Evolutionary conservation across 2,113 vertebrate genomes (phyloP), one percentile per base, ranked within the genome.

Genomic region (Crotalus viridis): DNA sequence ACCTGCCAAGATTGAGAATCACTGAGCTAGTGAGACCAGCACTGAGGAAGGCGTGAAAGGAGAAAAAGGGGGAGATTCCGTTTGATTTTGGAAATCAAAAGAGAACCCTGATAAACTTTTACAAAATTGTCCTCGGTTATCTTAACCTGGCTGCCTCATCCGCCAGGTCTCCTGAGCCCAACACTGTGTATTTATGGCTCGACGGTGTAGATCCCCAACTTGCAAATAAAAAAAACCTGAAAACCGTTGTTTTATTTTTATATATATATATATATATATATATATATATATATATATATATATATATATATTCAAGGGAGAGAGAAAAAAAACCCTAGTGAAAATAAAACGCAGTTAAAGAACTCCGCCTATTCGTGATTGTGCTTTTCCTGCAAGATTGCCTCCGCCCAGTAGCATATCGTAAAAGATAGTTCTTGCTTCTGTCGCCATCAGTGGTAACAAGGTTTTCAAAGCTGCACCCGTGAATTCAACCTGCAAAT

Each of bases 261-360:
- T 39, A 39, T 39, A 39, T 39, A 39, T 39, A 39, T 97, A 90
- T 97, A 97, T 94, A 33, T 33, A 33, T 33, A 33, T 33, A 33
- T 33, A 33, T 33, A 33, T 33, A 33, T 33, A 33, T 33, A 33
- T 33, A 33, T 33, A 33, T 33, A 33, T 33, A 33, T 33, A 33
- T 33, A 33, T 39, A 39, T 39, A 39, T 97, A 90, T 97, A 97
- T 94, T 55, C 93, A 95, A 97, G 94, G 95, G 48, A 61, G 57
- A 22, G 95, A 97, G 94, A 55, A 28, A 26, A 28, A 90, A 46
- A 1, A n/a, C 22, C 3, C 26, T n/a, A 33, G 19, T 55, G 52
- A 17, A 26, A 98, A 98, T 97, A 98, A 98, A 98, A 97, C 51
- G 90, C 90, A 39, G 26, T 0, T 89, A 95, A 94, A 95, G 1